phyloP scores from a whole-genome alignment of 2,888 invertebrate species.

The Andrena minutula region DNA sequence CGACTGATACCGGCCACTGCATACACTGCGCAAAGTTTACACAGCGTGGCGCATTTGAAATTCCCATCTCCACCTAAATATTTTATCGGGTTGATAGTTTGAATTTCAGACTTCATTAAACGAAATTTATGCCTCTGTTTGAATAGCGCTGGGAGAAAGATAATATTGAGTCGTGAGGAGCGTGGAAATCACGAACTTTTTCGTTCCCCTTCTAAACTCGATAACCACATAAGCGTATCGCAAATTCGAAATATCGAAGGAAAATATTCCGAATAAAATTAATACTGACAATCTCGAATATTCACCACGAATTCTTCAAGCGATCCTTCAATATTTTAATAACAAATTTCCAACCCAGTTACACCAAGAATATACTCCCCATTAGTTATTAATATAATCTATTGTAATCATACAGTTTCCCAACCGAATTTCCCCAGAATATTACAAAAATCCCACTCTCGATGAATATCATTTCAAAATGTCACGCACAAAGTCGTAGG shows the following conservation, averaged over 20 bases:
- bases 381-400: no score
- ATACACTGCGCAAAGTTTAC: constrained; percentile 14
- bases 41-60: constrained; percentile 12
- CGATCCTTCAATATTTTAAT: no score
- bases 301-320: no score
- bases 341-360: no score
- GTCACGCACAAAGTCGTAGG: no score
- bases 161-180: constrained; percentile 2
- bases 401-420: no score
- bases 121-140: constrained; percentile 26
- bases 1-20: constrained; percentile 4
- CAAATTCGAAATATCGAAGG: background rate
- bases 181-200: constrained; percentile 7
- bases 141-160: constrained; percentile 5
- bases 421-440: no score
- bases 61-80: constrained; percentile 19
- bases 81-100: constrained; percentile 10
- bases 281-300: no score
- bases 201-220: background rate
- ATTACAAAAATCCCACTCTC: no score
- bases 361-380: no score
- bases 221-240: background rate
- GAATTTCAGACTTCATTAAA: constrained; percentile 15
- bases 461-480: no score
- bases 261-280: no score